A percentile compares a stretch with the other conserved stretches of the same genome.
Conservation (phyloP, 2,113 vertebrate genomes). For the Calonectris borealis region DNA sequence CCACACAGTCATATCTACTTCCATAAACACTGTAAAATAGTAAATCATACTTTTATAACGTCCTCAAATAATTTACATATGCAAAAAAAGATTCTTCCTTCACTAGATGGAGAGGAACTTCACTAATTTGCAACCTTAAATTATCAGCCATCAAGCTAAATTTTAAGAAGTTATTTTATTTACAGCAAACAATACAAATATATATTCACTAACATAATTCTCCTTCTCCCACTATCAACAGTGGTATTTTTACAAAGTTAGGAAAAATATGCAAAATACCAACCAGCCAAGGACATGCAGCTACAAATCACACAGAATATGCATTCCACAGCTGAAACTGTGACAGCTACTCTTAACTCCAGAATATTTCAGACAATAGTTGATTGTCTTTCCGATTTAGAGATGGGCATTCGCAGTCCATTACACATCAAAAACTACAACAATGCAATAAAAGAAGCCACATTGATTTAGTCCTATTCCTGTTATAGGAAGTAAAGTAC, state of each 20-base stretch:
- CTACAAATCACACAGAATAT: neutral
- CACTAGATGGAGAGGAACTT: neutral
- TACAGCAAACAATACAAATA: neutral
- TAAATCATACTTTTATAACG: neutral
- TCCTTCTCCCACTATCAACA: neutral
- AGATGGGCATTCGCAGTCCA: neutral
- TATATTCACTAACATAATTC: neutral
- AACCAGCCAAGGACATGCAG: neutral
- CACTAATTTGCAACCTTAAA: neutral
- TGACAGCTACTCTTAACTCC: neutral
- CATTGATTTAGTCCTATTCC: neutral
- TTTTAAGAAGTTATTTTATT: neutral
- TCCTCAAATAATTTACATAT: neutral
- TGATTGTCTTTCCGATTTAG: neutral
- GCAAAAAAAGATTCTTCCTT: neutral
- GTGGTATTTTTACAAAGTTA: neutral
- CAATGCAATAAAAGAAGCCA: neutral
- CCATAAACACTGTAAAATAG: neutral
- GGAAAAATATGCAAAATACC: neutral
- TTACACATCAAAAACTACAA: neutral
- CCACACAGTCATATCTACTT: neutral
- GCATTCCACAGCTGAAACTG: neutral
- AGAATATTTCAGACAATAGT: neutral
- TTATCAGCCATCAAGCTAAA: neutral
- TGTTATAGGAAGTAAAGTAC: neutral